Evolutionary conservation across 2,113 vertebrate genomes (phyloP), one percentile per base, ranked within the genome.

Genomic region (Jacana jacana): DNA sequence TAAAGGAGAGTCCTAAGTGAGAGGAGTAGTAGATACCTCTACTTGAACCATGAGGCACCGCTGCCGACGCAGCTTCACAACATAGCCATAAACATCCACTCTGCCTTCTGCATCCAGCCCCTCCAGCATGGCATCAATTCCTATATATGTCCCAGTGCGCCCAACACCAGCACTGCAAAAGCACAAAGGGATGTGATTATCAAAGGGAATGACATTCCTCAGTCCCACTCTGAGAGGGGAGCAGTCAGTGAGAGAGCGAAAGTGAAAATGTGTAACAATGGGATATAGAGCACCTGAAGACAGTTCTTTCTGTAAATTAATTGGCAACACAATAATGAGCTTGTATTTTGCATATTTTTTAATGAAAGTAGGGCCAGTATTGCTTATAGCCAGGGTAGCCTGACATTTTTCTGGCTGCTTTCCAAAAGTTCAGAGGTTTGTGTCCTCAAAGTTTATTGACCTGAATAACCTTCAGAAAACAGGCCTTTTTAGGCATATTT

Each of bases 41-140:
- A 99, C 99, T 98, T 99, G 99, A 69, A 99, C 99, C 99, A 99
- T 99, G 52, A 99, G 99, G 83, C 99, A 99, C 18, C 99, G 97
- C 95, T 99, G 99, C 27, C 98, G 98, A 20, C 99, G 98, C 22
- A 99, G 98, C 89, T 98, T 98, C 63, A 99, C 99, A 0, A 99
- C 97, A 5, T 99, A 99, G 7, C 99, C 99, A 3, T 99, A 99
- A 54, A 99, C 98, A 86, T 99, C 99, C 87, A 99, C 98, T 86
- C 97, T 98, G 93, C 98, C 98, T 88, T 99, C 99, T 1, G 98
- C 93, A 49, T 99, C 99, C 95, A 99, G 96, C 46, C 98, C 98
- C 95, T 99, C 99, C 88, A 99, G 96, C 99, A 99, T 99, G 95
- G 99, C 99, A 30, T 99, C 99, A 6, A 99, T 99, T 25, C 98